Evolutionary conservation across 2,888 invertebrate genomes (phyloP).

Genomic region (Apocheima hispidaria): DNA sequence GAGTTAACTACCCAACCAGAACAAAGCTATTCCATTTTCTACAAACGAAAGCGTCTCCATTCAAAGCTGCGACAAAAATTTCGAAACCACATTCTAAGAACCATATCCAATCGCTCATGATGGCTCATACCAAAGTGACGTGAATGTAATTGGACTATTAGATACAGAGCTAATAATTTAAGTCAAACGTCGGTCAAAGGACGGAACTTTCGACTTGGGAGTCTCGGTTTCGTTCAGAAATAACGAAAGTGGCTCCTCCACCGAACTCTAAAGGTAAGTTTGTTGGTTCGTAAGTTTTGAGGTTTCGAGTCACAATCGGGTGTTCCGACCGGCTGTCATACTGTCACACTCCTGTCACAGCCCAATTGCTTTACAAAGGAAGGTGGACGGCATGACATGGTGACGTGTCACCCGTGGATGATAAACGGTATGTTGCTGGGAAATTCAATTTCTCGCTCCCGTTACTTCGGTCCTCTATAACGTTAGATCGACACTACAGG

Average conservation of each 20-base stretch:
- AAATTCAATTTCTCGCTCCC: constrained; percentile 81
- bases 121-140: constrained; percentile 47
- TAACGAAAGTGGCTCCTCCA: neutral
- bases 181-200: neutral
- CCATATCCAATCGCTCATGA: constrained; percentile 41
- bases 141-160: constrained; percentile 49
- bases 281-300: neutral
- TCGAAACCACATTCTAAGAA: constrained; percentile 25
- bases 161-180: neutral
- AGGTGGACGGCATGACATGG: constrained; percentile 74
- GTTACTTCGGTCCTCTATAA: constrained; percentile 61
- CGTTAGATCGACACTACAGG: too few relatives aligned
- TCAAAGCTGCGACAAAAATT: constrained; percentile 14
- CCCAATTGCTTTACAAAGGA: constrained; percentile 69
- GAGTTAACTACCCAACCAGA: neutral
- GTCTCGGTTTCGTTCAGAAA: neutral
- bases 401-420: constrained; percentile 79
- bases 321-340: constrained; percentile 60
- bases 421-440: constrained; percentile 68
- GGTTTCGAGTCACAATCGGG: constrained; percentile 37
- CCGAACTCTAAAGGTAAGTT: too few relatives aligned
- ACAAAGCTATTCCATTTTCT: constrained; percentile 7
- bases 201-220: neutral
- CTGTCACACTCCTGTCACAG: constrained; percentile 74
- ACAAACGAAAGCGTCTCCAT: constrained; percentile 17